Base-by-base conservation (phyloP, 2,113 vertebrate genomes). In the Amazona guildingii region DNA sequence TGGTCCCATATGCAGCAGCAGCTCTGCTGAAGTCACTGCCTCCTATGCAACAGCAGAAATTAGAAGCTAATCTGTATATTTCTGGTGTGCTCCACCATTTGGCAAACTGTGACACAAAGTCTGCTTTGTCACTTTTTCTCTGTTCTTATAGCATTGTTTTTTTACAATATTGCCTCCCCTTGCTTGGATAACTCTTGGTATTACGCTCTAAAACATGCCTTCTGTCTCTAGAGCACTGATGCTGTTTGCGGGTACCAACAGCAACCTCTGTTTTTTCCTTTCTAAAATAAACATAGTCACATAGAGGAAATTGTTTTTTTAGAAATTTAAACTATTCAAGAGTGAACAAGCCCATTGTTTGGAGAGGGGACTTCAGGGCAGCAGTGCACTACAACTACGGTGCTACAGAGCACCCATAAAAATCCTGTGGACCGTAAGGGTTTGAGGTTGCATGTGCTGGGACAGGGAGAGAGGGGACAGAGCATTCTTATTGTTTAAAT, bases 401-500 rank as follows among this genome's bases (percentile, higher is more conserved):
- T 31, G n/a, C 20, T 82, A 54, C 6, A 78, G 39, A 83, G 43
- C 73, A 86, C 78, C 76, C 23, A 13, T 31, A 82, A 82, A 76
- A 88, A 24, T 41, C 33, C 31, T 13, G 20, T 37, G 61, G 72
- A 88, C 13, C 1, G 1, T 0, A 1, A 52, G 27, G 21, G 27
- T 39, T 49, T 0, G 17, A 80, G 49, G 37, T 1, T 93, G 33
- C 0, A 0, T 37, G 66, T 51, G 31, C 49, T 79, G 43, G n/a
- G 39, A 87, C 49, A 73, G 63, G n/a, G 79, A 73, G 44, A 78
- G 59, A 78, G 23, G 59, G 84, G 78, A 87, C 44, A 78, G 77
- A 69, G 90, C 72, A 90, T 84, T 90, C 90, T 69, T 48, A 90
- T 92, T 94, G 86, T 90, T 92, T 83, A 78, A 96, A 75, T 64